These are phyloP conservation scores for Sebastes itinus DNA, from an alignment of 2,797 vertebrate species.

Conservation along the genomic window DNA sequence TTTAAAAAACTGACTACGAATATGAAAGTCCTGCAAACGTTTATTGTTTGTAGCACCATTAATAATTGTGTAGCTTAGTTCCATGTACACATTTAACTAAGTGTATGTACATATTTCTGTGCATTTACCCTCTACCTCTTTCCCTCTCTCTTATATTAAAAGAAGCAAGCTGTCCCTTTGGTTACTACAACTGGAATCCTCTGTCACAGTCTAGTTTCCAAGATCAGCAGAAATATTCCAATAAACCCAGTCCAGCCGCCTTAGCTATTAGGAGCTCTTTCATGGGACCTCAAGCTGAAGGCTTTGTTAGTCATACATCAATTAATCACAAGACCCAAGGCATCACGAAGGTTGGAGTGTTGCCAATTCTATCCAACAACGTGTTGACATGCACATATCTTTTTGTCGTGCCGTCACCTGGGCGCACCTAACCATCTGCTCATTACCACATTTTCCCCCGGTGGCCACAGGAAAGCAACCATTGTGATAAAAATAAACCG, in stretches of 20 bases:
- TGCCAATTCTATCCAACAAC: constrained; percentile 29
- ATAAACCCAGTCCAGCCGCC: background rate
- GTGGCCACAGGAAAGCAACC: constrained; percentile 1
- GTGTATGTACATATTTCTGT: background rate
- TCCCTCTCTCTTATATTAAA: background rate
- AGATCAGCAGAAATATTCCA: constrained; percentile 31
- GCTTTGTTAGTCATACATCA: constrained; percentile 47
- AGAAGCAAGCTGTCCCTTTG: background rate
- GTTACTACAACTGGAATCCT: background rate
- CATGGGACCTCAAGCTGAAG: constrained; percentile 17
- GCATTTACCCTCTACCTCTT: background rate
- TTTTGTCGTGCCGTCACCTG: constrained; percentile 32
- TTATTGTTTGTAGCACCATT: background rate
- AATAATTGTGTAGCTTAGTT: too few species aligned
- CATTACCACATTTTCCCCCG: constrained; percentile 38
- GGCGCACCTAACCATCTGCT: constrained; percentile 48
- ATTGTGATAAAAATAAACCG: constrained; percentile 10
- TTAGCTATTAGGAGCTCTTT: constrained; percentile 14
- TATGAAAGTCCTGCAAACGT: background rate
- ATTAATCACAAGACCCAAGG: constrained; percentile 48
- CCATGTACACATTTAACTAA: background rate
- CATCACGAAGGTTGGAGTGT: constrained; percentile 22
- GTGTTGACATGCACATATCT: constrained; percentile 34
- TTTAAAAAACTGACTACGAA: background rate
- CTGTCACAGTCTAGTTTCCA: background rate